phyloP scores from a whole-genome alignment of 2,888 invertebrate genomes.

The Chrysodeixis includens region DNA sequence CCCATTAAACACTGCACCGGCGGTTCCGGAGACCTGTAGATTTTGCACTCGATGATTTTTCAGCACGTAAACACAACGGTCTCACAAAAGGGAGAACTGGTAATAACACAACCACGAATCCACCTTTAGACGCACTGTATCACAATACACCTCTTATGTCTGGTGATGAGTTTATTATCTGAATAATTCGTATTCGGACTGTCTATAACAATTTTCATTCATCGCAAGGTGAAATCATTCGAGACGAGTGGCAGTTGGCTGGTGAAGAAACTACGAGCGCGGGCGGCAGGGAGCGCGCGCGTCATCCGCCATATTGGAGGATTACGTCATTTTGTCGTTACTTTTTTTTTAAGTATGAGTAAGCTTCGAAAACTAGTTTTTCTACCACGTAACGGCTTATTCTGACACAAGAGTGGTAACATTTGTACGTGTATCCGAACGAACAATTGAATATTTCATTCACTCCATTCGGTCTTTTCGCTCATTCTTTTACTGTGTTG shows the following conservation, averaged over 20 bases:
- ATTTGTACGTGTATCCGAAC: constrained; percentile 53
- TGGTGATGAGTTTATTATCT: constrained; percentile 71
- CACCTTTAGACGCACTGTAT: constrained; percentile 80
- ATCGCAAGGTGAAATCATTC: constrained; percentile 83
- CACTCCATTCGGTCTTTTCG: constrained; percentile 16
- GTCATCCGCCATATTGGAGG: constrained; percentile 88
- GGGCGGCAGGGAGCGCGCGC: constrained; percentile 80
- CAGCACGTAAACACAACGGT: constrained; percentile 86
- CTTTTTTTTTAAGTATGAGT: constrained; percentile 53
- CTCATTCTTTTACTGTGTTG: constrained; percentile 21
- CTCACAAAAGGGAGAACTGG: constrained; percentile 86
- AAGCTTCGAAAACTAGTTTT: constrained; percentile 54
- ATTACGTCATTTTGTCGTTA: constrained; percentile 81
- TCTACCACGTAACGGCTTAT: constrained; percentile 35
- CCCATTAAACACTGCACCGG: constrained; percentile 84
- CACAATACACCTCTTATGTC: constrained; percentile 76
- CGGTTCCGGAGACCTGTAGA: constrained; percentile 73
- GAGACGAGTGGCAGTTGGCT: constrained; percentile 77
- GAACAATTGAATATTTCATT: neutral
- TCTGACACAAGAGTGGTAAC: constrained; percentile 25
- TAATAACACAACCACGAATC: constrained; percentile 82
- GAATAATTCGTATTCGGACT: constrained; percentile 71
- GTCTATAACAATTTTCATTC: constrained; percentile 83
- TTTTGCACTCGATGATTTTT: constrained; percentile 72
- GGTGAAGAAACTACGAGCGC: constrained; percentile 77